These are phyloP conservation scores for Sycophaga agraensis DNA, from an alignment of 1,140 invertebrate species.

Conservation along the genomic window DNA sequence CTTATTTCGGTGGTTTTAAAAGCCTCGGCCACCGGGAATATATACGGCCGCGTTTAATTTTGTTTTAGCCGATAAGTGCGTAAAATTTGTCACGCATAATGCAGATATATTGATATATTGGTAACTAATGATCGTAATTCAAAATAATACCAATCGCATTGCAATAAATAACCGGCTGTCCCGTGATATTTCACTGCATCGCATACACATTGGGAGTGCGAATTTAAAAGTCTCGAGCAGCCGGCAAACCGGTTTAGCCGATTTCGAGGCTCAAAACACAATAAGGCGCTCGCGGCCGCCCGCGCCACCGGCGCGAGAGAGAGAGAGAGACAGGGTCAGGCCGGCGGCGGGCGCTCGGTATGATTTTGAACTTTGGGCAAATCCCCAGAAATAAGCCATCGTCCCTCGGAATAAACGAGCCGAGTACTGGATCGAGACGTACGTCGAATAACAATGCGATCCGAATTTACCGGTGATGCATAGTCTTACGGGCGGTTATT, in stretches of 20 bases:
- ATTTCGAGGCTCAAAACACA: conserved; percentile 11
- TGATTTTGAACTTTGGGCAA: conserved; percentile 19
- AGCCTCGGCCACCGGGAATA: background rate
- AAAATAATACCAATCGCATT: conserved; percentile 20
- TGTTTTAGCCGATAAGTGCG: background rate
- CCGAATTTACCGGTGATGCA: conserved; percentile 27
- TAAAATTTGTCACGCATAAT: conserved; percentile 22
- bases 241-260: conserved; percentile 20
- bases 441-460: conserved; percentile 31
- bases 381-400: conserved; percentile 25
- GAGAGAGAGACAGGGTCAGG: no score
- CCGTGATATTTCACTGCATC: conserved; percentile 23
- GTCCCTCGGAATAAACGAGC: conserved; percentile 3
- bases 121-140: conserved; percentile 24
- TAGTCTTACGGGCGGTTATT: conserved; percentile 22
- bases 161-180: conserved; percentile 25
- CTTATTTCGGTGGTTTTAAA: background rate
- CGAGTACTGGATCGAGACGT: conserved; percentile 14
- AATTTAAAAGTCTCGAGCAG: conserved; percentile 15
- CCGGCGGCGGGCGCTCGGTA: background rate
- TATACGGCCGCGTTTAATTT: background rate
- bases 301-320: no score
- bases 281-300: background rate
- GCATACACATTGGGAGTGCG: conserved; percentile 1
- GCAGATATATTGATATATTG: conserved; percentile 26